Base-by-base conservation (phyloP, 2,113 vertebrate genomes). In the Gymnorhina tibicen region DNA sequence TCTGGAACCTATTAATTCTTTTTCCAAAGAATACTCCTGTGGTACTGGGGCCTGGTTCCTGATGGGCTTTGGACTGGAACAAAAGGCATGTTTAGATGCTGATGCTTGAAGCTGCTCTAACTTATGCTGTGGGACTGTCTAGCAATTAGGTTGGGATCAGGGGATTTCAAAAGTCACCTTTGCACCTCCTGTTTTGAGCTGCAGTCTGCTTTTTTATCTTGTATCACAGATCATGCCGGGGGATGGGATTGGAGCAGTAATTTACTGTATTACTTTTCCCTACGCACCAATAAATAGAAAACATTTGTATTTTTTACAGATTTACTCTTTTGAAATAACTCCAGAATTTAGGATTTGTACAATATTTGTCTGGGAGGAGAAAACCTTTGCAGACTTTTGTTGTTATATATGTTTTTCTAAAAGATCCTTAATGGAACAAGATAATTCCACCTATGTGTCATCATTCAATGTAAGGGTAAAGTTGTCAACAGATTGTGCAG, bases 31-130 rank as follows among this genome's bases (percentile, higher is more conserved):
- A 84, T 81, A 41, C 39, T 92, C 70, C 59, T 64, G 81, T 93
- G 87, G 30, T 93, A 82, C 11, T 76, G 58, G 63, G 50, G 66
- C 59, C 74, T 37, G 74, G 70, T 82, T 91, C 85, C 91, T 93
- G 60, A 30, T 30, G 90, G 82, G 68, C 52, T 94, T 90, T 80
- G 70, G 56, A 28, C 41, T 81, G 47, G 68, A 91, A 84, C 62
- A 91, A 87, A 94, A 94, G 67, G 30, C 58, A 17, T 85, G 87
- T 94, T 97, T 91, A 77, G 87, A 94, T 97, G 87, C 80, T 77
- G 87, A 14, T 89, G 41, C 76, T 87, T 64, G 88, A 91, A 80
- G 67, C 87, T 93, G 78, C 69, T 93, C 62, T 89, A 85, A 85
- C 50, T 94, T 87, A 66, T 42, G 77, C 59, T 88, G 73, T n/a